Evolutionary conservation across 2,888 invertebrate genomes (phyloP).

Genomic region (Lithosia quadra): DNA sequence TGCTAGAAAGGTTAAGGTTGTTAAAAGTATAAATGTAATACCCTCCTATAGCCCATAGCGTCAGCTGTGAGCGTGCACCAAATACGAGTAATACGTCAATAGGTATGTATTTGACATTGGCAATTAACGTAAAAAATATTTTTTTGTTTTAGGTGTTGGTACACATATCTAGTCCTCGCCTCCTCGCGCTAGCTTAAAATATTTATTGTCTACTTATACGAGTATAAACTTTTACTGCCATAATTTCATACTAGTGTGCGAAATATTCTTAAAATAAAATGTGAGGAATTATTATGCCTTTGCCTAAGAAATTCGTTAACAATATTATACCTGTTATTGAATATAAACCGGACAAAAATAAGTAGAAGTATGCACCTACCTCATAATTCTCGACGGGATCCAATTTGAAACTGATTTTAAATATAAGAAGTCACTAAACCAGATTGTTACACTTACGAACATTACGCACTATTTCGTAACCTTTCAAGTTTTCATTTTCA

Average conservation of each 20-base stretch:
- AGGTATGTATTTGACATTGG: not conserved
- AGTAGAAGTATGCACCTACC: constrained; percentile 58
- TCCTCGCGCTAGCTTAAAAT: too few species aligned
- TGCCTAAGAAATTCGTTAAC: too few species aligned
- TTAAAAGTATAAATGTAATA: too few species aligned
- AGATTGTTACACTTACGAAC: constrained; percentile 59
- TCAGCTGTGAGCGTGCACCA: not conserved
- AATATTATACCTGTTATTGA: not conserved
- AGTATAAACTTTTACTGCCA: not conserved
- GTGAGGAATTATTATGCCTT: too few species aligned
- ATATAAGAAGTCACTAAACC: constrained; percentile 56
- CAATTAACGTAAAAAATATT: not conserved
- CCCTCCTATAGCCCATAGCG: not conserved
- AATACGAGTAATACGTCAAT: too few species aligned
- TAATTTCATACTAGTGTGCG: not conserved
- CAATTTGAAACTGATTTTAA: constrained; percentile 73
- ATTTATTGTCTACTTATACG: too few species aligned
- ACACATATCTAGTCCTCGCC: too few species aligned
- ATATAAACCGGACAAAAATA: not conserved
- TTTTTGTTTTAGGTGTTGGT: not conserved
- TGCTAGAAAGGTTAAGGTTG: not conserved
- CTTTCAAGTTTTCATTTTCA: constrained; percentile 46
- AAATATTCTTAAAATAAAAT: too few species aligned
- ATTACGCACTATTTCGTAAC: constrained; percentile 62
- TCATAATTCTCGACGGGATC: constrained; percentile 76